Evolutionary conservation across 2,113 vertebrate species (phyloP), one percentile per base, ranked within the genome.

Genomic region (Aptenodytes forsteri): DNA sequence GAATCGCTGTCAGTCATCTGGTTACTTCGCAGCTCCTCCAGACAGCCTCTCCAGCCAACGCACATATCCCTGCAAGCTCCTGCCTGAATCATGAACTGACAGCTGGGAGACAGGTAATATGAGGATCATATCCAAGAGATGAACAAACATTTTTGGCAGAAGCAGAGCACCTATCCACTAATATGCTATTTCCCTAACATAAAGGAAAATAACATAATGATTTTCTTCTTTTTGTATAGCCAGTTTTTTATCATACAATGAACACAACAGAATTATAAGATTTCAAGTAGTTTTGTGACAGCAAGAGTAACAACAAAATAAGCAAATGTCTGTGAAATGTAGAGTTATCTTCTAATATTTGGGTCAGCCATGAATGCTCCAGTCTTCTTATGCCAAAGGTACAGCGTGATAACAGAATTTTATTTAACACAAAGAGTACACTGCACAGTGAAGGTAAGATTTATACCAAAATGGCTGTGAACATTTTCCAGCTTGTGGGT

Each of bases 11-110:
- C 94, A 95, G 75, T 96, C 94, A 93, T 26, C 62, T 25, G 46
- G 87, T 91, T 91, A 36, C 62, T 80, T 85, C 91, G 80, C 87
- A 82, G 91, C 47, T 90, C 77, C 81, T 89, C 73, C 93, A 97
- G 95, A 93, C 87, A 88, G 66, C 64, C 88, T 83, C 67, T 92
- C 83, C 76, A 94, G 90, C 83, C 83, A 88, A 40, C 13, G 14
- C 88, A 90, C 55, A 13, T 2, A 67, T 56, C 69, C 91, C 82
- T 92, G 64, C 52, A 46, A 89, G 82, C 78, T 95, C 70, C 91
- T 96, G 87, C 83, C 66, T 66, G 55, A 76, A 61, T 85, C 62
- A 36, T 17, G 46, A 70, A 30, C 70, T 76, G 84, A 80, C 93
- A 96, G 61, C 91, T 50, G 26, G 4, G 23, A 96, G 87, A 95